Conservation (phyloP, 2,888 invertebrate species). For the Hypena proboscidalis region DNA sequence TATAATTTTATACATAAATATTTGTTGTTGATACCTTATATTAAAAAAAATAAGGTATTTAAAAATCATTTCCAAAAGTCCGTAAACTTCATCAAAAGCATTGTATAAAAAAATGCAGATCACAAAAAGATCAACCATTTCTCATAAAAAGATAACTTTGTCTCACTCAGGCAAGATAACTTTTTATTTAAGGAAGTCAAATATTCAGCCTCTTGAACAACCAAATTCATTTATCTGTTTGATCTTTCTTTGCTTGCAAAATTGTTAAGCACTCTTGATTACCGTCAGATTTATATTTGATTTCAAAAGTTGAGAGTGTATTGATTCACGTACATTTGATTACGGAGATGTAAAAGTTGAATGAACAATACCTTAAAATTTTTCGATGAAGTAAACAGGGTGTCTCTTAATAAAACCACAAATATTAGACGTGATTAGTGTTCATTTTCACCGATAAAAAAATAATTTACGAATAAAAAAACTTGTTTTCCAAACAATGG, state of each 20-base stretch:
- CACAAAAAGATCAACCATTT: constrained; percentile 16
- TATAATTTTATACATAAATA: too few relatives aligned
- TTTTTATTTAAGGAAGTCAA: constrained; percentile 23
- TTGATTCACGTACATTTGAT: not conserved
- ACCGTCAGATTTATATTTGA: not conserved
- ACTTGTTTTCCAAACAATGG: too few relatives aligned
- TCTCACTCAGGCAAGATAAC: constrained; percentile 15
- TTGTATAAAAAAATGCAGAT: constrained; percentile 13
- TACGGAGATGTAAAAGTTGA: not conserved
- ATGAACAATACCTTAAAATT: too few relatives aligned
- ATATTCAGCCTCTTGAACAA: constrained; percentile 15
- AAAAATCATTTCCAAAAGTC: too few relatives aligned
- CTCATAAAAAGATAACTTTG: constrained; percentile 19
- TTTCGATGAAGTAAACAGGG: too few relatives aligned
- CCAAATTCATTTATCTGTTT: constrained; percentile 7
- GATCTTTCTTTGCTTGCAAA: constrained; percentile 4
- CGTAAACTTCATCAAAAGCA: too few relatives aligned
- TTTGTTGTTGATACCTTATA: too few relatives aligned
- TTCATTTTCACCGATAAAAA: too few relatives aligned
- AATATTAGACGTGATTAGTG: too few relatives aligned
- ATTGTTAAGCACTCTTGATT: not conserved
- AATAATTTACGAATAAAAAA: too few relatives aligned
- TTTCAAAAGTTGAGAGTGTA: not conserved
- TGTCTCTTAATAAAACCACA: too few relatives aligned
- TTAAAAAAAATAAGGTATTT: too few relatives aligned